A percentile compares a stretch with the other conserved stretches of the same genome.
These are phyloP conservation scores for Fissipunctia ypsillon DNA, from an alignment of 2,888 invertebrate species.

Conservation along the genomic window DNA sequence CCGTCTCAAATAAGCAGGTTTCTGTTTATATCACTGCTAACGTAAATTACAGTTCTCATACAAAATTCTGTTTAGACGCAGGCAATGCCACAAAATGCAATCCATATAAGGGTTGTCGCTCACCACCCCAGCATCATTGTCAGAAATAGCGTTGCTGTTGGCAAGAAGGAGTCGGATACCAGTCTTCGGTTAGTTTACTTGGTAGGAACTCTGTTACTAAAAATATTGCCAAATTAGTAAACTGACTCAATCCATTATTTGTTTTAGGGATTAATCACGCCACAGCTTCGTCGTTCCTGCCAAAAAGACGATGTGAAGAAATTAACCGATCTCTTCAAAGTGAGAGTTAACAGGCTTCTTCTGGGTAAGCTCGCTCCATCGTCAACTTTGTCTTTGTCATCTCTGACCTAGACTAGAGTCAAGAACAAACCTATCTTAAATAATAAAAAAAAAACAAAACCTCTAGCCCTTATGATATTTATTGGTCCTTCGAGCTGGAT, in stretches of 20 bases:
- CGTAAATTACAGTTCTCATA: conserved; percentile 68
- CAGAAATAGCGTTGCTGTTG: background rate
- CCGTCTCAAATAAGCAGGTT: conserved; percentile 3
- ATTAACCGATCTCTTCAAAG: too few species aligned
- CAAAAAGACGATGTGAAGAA: background rate
- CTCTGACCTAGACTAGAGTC: too few species aligned
- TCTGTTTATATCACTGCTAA: conserved; percentile 20
- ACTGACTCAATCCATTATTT: too few species aligned
- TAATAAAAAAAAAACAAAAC: too few species aligned
- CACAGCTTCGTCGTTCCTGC: background rate
- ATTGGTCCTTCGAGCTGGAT: conserved; percentile 10
- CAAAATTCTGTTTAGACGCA: conserved; percentile 70
- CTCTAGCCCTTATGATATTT: background rate
- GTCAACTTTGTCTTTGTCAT: too few species aligned
- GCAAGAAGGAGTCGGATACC: background rate
- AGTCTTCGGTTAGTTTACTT: background rate
- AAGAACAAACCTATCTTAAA: too few species aligned
- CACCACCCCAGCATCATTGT: background rate
- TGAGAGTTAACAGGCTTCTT: too few species aligned
- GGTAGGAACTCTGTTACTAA: background rate
- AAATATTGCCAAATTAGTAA: background rate
- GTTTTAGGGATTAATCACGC: background rate
- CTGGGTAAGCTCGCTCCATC: too few species aligned
- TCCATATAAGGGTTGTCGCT: conserved; percentile 69
- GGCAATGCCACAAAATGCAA: conserved; percentile 75